Evolutionary conservation across 1,140 invertebrate species (phyloP).

Genomic region (Leptopilina boulardi): DNA sequence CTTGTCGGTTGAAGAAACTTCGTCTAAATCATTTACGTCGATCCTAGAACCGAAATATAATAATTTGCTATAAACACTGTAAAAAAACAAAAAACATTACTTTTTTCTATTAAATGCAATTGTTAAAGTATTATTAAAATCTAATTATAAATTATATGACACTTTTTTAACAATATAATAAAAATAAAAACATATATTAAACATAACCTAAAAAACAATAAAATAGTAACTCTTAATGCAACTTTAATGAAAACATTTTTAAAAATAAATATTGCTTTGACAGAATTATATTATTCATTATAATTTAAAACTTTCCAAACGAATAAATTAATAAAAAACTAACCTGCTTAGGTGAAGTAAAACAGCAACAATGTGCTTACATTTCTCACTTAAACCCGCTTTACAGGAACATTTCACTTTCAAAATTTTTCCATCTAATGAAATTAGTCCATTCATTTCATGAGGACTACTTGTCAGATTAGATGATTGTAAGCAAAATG

Average conservation of each 20-base stretch:
- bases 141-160: no score
- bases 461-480: neutral
- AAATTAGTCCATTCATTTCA: neutral
- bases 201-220: no score
- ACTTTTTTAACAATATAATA: no score
- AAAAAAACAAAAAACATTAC: no score
- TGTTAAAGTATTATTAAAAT: no score
- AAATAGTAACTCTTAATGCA: no score
- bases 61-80: no score
- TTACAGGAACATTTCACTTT: neutral
- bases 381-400: neutral
- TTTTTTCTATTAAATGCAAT: no score
- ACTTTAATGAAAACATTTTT: no score
- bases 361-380: neutral
- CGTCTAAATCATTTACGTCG: neutral
- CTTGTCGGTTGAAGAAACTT: neutral
- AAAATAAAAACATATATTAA: no score
- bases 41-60: neutral
- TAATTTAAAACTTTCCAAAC: neutral
- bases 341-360: neutral
- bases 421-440: neutral
- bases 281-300: neutral
- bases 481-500: neutral
- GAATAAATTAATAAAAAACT: neutral
- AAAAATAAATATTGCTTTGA: no score